Evolutionary conservation across 2,888 invertebrate species (phyloP).

Genomic region (Ephialtes manifestator): DNA sequence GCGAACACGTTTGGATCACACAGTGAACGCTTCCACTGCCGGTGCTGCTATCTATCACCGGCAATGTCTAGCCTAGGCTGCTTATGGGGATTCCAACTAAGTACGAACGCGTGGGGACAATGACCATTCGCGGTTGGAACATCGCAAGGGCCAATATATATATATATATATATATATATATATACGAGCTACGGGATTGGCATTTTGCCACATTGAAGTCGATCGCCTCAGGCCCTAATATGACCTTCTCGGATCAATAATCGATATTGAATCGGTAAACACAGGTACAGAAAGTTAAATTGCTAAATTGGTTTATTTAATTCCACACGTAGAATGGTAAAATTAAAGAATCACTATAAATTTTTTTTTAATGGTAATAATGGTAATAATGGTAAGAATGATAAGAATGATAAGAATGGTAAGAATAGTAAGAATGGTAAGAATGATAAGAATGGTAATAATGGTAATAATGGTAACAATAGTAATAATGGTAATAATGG

Average conservation of each 20-base stretch:
- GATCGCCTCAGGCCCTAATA: slow-evolving; percentile 46
- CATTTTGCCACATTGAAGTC: slow-evolving; percentile 41
- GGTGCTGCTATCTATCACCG: slow-evolving; percentile 22
- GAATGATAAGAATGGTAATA: too few relatives aligned
- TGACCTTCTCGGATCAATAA: slow-evolving; percentile 41
- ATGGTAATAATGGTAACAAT: too few relatives aligned
- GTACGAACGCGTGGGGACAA: slow-evolving; percentile 24
- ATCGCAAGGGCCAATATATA: background rate
- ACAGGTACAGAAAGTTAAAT: background rate
- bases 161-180: too few relatives aligned
- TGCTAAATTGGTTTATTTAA: slow-evolving; percentile 24
- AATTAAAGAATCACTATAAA: too few relatives aligned
- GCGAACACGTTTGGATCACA: slow-evolving; percentile 10
- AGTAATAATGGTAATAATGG: too few relatives aligned
- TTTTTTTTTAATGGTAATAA: too few relatives aligned
- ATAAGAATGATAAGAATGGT: too few relatives aligned
- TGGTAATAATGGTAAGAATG: too few relatives aligned
- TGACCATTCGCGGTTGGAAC: slow-evolving; percentile 27
- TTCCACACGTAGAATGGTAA: background rate
- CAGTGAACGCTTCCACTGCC: background rate
- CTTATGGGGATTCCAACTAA: slow-evolving; percentile 10
- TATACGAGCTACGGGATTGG: slow-evolving; percentile 16
- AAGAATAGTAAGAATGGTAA: too few relatives aligned
- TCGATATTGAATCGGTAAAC: slow-evolving; percentile 43
- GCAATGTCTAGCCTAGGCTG: background rate